phyloP scores from a whole-genome alignment of 2,888 invertebrate genomes.

The Drosophila cracens region DNA sequence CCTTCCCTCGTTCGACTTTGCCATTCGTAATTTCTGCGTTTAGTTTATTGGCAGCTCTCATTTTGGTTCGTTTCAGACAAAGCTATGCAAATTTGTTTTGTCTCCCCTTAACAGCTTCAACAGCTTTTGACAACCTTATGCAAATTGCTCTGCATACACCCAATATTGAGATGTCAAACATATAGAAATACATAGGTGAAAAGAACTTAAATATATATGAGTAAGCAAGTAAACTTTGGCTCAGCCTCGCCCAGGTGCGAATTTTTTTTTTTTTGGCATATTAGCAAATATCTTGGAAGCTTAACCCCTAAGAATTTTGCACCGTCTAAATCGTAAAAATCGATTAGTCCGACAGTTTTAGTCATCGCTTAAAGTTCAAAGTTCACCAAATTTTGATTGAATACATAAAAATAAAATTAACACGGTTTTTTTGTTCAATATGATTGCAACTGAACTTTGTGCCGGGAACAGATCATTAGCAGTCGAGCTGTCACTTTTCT shows the following conservation, averaged over 20 bases:
- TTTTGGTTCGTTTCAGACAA: not conserved
- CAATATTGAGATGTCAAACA: not conserved
- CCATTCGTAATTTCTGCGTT: constrained; percentile 1
- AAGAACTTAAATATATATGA: not conserved
- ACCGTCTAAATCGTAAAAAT: not conserved
- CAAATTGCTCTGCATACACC: constrained; percentile 1
- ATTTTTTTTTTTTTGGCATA: not conserved
- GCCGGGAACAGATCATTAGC: not conserved
- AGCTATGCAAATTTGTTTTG: not conserved
- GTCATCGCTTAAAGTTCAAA: not conserved
- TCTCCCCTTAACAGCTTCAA: not conserved
- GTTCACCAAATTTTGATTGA: not conserved
- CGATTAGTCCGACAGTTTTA: not conserved
- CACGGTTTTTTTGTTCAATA: not conserved
- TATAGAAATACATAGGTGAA: not conserved
- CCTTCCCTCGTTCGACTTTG: not conserved
- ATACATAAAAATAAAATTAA: not conserved
- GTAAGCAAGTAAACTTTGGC: not conserved
- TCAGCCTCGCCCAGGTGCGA: not conserved
- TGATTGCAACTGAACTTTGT: not conserved
- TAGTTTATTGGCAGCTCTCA: constrained; percentile 3
- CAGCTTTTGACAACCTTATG: not conserved
- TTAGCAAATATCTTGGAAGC: not conserved
- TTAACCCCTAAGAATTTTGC: not conserved
- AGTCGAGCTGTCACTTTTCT: not conserved